These are phyloP conservation scores for Drosophila truncata DNA, from an alignment of 1,140 invertebrate species.

Conservation along the genomic window DNA sequence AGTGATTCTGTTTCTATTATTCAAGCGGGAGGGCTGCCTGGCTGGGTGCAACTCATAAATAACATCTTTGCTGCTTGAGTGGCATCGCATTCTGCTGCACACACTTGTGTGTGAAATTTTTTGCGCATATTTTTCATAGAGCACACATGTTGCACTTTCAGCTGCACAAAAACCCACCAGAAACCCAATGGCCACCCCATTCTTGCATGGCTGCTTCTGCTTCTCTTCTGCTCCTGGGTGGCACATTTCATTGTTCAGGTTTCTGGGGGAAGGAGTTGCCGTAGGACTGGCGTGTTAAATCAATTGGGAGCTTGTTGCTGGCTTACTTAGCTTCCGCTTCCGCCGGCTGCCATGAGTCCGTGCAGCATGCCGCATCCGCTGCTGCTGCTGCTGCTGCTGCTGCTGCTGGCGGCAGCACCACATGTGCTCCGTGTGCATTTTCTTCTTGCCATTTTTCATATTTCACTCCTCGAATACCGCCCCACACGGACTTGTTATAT, in stretches of 20 bases:
- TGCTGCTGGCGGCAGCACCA: conserved; percentile 26
- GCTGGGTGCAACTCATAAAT: conserved; percentile 56
- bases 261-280: not conserved
- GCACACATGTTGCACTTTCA: conserved; percentile 73
- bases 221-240: conserved; percentile 18
- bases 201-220: conserved; percentile 6
- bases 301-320: conserved; percentile 81
- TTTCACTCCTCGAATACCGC: conserved; percentile 24
- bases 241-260: conserved; percentile 62
- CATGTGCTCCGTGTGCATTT: conserved; percentile 62
- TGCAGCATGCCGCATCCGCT: conserved; percentile 40
- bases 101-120: conserved; percentile 69
- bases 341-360: conserved; percentile 40
- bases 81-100: conserved; percentile 50
- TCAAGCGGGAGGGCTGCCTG: conserved; percentile 20
- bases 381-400: conserved; percentile 14
- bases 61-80: conserved; percentile 63
- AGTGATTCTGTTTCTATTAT: conserved; percentile 58
- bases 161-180: conserved; percentile 7
- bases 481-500: conserved; percentile 25
- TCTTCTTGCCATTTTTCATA: conserved; percentile 67
- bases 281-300: conserved; percentile 68
- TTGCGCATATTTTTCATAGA: conserved; percentile 61
- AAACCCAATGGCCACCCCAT: conserved; percentile 8
- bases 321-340: conserved; percentile 76